Base-by-base conservation (phyloP, 2,113 vertebrate genomes). In the Crotalus viridis region DNA sequence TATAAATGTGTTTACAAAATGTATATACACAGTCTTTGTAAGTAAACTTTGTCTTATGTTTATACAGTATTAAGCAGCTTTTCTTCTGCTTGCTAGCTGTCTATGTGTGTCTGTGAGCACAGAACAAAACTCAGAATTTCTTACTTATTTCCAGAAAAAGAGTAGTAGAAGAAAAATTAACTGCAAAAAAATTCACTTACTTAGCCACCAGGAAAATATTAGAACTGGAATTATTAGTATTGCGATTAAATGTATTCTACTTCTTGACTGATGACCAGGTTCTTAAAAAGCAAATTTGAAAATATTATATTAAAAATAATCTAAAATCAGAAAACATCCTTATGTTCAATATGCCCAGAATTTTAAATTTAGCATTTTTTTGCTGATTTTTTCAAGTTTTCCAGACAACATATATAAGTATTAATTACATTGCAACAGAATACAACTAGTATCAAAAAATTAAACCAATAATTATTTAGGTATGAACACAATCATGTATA, bases 191-290 rank as follows among this genome's bases (percentile, higher is more conserved):
- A 39, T 21, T 39, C n/a, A 81, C 69, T 81, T 81, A 81, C 69
- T 39, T 81, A 21, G 33, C 15, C 0, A 81, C 6, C 0, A 21
- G 33, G 0, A 3, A 39, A 39, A 0, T 9, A 81, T 3, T 39
- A 19, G 2, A 39, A 33, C 13, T 39, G 3, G 17, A 39, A 39
- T 3, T 81, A 81, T 39, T 81, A 6, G 5, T 39, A 33, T 0
- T 81, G 3, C 6, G 0, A 39, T 81, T 81, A 81, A 39, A 39
- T 1, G 6, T 19, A 19, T 7, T 19, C n/a, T 81, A 74, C n/a
- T 19, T 74, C 69, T 81, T 81, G 69, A 81, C 8, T 39, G 69
- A 39, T 39, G 33, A 21, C 9, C 69, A 81, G 17, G 33, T 39
- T 39, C 69, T 81, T 21, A 39, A 81, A 81, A 81, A 39, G 0